phyloP scores from a whole-genome alignment of 2,888 invertebrate genomes.

The Clepsis dumicolana region DNA sequence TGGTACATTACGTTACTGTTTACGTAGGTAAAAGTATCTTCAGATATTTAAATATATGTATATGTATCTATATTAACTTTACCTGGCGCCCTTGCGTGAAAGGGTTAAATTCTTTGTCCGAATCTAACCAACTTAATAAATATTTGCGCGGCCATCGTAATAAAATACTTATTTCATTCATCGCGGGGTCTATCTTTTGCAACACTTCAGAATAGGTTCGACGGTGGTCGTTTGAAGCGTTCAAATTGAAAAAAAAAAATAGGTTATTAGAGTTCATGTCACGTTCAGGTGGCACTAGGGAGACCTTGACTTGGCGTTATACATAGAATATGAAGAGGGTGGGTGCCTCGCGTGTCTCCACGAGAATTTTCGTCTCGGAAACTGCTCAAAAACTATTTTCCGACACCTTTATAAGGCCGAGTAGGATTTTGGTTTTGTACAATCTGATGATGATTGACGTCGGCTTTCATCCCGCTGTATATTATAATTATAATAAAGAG shows the following conservation, averaged over 20 bases:
- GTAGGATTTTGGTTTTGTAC: not conserved
- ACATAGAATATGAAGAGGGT: slow-evolving; percentile 31
- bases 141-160: not conserved
- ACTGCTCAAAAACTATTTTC: slow-evolving; percentile 5
- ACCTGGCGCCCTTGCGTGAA: not conserved
- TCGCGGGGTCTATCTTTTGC: slow-evolving; percentile 16
- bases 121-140: not conserved
- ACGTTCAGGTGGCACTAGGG: slow-evolving; percentile 35
- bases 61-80: not conserved
- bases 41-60: too few species aligned
- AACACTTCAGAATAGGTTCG: slow-evolving; percentile 15
- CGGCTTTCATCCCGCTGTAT: slow-evolving; percentile 6
- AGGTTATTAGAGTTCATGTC: slow-evolving; percentile 34
- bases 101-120: not conserved
- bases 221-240: slow-evolving; percentile 32
- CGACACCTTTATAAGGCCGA: not conserved
- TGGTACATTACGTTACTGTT: too few species aligned
- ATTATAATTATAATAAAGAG: slow-evolving; percentile 3
- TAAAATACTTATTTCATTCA: slow-evolving; percentile 32
- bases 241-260: slow-evolving; percentile 40
- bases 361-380: slow-evolving; percentile 10
- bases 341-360: slow-evolving; percentile 9
- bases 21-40: too few species aligned
- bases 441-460: slow-evolving; percentile 4
- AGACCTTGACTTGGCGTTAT: slow-evolving; percentile 37